Base-by-base conservation (phyloP, 2,797 vertebrate genomes). In the Galaxias olidus region DNA sequence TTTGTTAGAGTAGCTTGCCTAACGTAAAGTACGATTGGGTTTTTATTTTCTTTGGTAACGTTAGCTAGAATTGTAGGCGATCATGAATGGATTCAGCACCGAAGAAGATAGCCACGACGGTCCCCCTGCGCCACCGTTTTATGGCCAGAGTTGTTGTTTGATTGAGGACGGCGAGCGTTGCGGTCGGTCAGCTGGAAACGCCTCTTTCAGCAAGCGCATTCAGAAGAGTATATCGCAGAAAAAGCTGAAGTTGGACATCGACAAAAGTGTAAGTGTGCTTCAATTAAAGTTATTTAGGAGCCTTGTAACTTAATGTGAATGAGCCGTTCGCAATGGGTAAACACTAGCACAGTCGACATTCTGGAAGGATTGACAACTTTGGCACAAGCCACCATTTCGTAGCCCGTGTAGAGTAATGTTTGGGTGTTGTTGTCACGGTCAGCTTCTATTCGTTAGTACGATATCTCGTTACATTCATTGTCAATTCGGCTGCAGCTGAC, bases 211-310 rank as follows among this genome's bases (percentile, higher is more conserved):
- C 88, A 98, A 98, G 87, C 86, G 97, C 82, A 95, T 98, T 81
- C 96, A 98, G 92, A 98, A 98, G 82, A 98, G 97, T 89, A 98
- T 98, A 73, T 97, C 95, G 0, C 96, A 98, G 91, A 98, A 98
- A 89, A 98, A 96, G 72, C 94, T 98, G 63, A 97, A 96, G 59
- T 91, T 98, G 84, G 96, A 98, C 89, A 97, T 97, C 77, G 96
- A 98, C 88, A 97, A 96, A 82, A 97, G 94, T 48, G 96, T 98
- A 78, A 94, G 94, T 93, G n/a, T 49, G 9, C 11, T 6, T 30
- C 30, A 2, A 30, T 30, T 30, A 3, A 30, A 30, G 30, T 30
- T 30, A 30, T 30, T 6, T 30, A 30, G 30, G 30, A 30, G 30
- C 30, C 6, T 30, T 30, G 6, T 30, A 30, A 30, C 30, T 30